Evolutionary conservation across 2,113 vertebrate species (phyloP).

Genomic region (Panthera uncia): DNA sequence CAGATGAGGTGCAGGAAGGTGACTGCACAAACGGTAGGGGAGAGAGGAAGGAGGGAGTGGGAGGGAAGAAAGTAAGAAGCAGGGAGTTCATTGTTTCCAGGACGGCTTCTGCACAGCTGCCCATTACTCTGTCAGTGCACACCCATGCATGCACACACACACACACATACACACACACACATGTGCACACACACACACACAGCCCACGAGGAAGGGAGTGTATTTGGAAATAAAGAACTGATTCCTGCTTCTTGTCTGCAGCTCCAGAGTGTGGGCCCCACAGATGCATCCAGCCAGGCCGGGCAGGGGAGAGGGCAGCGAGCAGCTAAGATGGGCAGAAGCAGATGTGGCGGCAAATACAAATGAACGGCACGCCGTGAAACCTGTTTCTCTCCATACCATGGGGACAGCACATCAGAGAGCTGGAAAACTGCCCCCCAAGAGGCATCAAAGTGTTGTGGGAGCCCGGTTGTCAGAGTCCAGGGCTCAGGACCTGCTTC

Average conservation of each 20-base stretch:
- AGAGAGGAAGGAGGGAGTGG: background rate
- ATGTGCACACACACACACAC: fast-evolving
- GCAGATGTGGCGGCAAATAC: fast-evolving
- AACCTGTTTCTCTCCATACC: background rate
- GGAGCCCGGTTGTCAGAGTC: background rate
- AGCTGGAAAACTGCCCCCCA: fast-evolving
- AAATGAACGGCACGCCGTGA: background rate
- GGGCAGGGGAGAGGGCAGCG: no score
- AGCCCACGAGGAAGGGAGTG: fast-evolving
- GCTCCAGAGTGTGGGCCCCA: background rate
- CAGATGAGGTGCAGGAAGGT: fast-evolving
- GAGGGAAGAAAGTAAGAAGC: background rate
- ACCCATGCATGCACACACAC: background rate
- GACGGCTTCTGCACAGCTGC: background rate
- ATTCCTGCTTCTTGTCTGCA: background rate
- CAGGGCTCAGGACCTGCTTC: background rate
- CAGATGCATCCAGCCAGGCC: fast-evolving
- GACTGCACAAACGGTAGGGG: background rate
- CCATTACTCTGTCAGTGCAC: no score
- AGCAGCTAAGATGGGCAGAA: fast-evolving
- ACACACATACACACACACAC: no score
- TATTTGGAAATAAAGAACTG: background rate
- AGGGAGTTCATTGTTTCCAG: background rate
- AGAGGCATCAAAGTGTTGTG: fast-evolving
- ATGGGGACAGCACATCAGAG: background rate